These are phyloP conservation scores for Artibeus lituratus DNA, from an alignment of 2,797 vertebrate species.

Conservation along the genomic window DNA sequence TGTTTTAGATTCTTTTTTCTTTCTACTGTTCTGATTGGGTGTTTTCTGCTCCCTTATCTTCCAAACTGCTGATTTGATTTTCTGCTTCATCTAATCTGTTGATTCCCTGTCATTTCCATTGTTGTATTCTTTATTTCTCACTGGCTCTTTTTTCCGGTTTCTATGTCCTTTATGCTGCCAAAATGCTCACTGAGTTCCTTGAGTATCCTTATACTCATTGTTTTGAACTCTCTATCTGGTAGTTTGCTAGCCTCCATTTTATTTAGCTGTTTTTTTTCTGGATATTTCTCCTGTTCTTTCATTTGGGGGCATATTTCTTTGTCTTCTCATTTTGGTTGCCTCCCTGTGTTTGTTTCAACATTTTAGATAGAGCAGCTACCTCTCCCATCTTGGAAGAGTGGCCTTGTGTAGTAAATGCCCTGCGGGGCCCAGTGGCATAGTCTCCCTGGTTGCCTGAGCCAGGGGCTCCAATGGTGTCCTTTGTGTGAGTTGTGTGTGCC, in stretches of 20 bases:
- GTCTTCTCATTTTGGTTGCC: not conserved
- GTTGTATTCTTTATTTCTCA: not conserved
- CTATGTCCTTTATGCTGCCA: not conserved
- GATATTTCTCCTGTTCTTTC: not conserved
- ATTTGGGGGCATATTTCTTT: not conserved
- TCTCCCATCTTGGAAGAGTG: no score
- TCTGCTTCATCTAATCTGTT: not conserved
- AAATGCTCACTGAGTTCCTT: not conserved
- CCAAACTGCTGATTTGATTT: not conserved
- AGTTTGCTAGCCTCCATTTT: not conserved
- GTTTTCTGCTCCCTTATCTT: not conserved
- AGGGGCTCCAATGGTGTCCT: not conserved
- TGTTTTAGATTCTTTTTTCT: not conserved
- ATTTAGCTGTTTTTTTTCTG: not conserved
- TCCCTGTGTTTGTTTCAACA: not conserved
- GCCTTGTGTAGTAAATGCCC: not conserved
- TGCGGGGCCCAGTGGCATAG: not conserved
- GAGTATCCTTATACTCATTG: not conserved
- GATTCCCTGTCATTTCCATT: not conserved
- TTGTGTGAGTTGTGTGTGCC: not conserved
- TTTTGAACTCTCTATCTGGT: not conserved
- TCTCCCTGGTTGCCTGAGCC: not conserved
- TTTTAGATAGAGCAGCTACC: not conserved
- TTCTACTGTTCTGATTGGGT: not conserved
- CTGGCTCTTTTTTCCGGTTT: not conserved